Base-by-base conservation (phyloP, 92 coral and sea anemone species). In the Chrysogorgia sp. region DNA sequence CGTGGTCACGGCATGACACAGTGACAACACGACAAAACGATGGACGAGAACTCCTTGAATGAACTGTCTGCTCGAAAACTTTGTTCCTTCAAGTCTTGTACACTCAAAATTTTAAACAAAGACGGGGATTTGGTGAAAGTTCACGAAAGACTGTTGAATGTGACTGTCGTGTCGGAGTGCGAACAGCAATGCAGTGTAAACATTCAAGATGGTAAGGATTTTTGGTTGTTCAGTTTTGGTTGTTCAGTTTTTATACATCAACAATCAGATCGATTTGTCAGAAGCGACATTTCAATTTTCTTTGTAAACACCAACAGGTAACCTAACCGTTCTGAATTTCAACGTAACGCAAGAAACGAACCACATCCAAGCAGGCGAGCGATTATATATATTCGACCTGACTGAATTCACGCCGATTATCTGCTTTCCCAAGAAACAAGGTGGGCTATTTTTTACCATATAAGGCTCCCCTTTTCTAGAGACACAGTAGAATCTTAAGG, bases 281-380 rank as follows among this genome's bases (percentile, higher is more conserved):
- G n/a, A n/a, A n/a, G n/a, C n/a, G n/a, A n/a, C n/a, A n/a, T n/a
- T n/a, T n/a, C 33, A 45, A 19, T 29, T 50, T 10, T 28, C 34
- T 49, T 32, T 71, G 40, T 14, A 23, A 32, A 10, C 55, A 33
- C 50, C 19, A 32, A 22, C 75, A 91, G 97, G 96, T 71, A 85
- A 72, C 60, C 90, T 87, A 15, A 72, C 79, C 58, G 87, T 90
- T 15, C 91, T 90, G 15, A 81, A 83, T 71, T 96, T 96, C 59
- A 71, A 34, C 37, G 92, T 96, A 25, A 80, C 89, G 37, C 86
- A 70, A 45, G 91, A 88, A n/a, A 86, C 92, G 7, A 88, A 86
- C 35, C 99, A 96, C 50, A 80, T 90, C 65, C 96, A 89, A 67
- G 88, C 90, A 56, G 99, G 99, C 41, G 84, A 90, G 40, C 84